phyloP scores from a whole-genome alignment of 2,113 vertebrate genomes.

The Esox niger region DNA sequence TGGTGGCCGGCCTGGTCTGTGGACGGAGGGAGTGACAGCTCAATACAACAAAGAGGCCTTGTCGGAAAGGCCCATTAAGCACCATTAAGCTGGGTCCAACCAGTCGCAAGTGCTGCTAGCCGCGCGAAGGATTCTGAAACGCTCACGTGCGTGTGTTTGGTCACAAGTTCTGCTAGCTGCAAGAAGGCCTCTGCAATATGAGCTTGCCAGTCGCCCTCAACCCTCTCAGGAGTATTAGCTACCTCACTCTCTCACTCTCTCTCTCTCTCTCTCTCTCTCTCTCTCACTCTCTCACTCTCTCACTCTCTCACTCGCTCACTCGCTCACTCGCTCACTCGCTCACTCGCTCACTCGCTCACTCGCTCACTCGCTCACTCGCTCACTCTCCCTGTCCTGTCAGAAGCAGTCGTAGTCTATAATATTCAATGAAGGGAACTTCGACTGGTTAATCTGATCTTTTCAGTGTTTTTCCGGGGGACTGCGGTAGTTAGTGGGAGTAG shows the following conservation, averaged over 20 bases:
- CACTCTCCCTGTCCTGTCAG: not conserved
- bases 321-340: too few species aligned
- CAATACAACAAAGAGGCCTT: constrained; percentile 57
- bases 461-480: not conserved
- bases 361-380: not conserved
- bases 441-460: not conserved
- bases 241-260: too few species aligned
- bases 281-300: not conserved
- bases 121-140: constrained; percentile 1
- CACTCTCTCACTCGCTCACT: too few species aligned
- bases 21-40: constrained; percentile 26
- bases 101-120: constrained; percentile 46
- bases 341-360: too few species aligned
- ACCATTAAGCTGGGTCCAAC: constrained; percentile 45
- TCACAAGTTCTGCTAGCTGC: too few species aligned
- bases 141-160: constrained; percentile 21
- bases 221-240: too few species aligned
- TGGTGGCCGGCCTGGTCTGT: constrained; percentile 37
- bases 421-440: not conserved
- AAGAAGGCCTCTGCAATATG: too few species aligned
- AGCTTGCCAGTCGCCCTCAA: too few species aligned
- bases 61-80: constrained; percentile 51
- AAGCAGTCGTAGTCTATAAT: not conserved
- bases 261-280: too few species aligned
- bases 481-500: not conserved